A percentile compares a stretch with the other conserved stretches of the same genome.
Conservation (phyloP, 2,888 invertebrate species). For the Amitus sp. region DNA sequence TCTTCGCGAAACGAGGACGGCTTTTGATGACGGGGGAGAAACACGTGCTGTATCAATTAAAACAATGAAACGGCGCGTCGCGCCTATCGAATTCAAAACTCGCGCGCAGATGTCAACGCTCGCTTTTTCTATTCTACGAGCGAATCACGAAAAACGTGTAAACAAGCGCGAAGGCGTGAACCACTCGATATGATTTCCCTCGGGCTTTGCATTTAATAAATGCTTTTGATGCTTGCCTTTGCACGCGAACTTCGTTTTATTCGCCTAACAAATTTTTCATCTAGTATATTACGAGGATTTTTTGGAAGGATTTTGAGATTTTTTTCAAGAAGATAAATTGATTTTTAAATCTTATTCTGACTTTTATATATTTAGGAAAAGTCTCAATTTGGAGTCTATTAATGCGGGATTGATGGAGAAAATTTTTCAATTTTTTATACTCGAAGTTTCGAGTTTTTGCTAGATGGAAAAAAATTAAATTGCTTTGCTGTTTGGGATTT, state of each 20-base stretch:
- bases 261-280: background rate
- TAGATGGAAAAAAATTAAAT: too few relatives aligned
- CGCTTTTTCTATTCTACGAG: constrained; percentile 24
- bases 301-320: too few relatives aligned
- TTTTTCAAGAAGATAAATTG: too few relatives aligned
- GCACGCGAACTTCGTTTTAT: background rate
- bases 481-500: too few relatives aligned
- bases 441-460: too few relatives aligned
- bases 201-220: constrained; percentile 5
- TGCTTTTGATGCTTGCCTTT: background rate
- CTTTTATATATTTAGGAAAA: too few relatives aligned
- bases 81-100: constrained; percentile 43
- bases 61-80: constrained; percentile 52
- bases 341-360: too few relatives aligned
- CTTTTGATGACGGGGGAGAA: constrained; percentile 41
- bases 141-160: constrained; percentile 29
- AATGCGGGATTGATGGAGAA: too few relatives aligned
- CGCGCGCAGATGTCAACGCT: constrained; percentile 43
- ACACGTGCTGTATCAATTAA: constrained; percentile 58
- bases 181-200: constrained; percentile 11
- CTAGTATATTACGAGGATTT: too few relatives aligned
- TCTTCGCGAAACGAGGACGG: constrained; percentile 42
- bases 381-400: too few relatives aligned
- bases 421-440: too few relatives aligned
- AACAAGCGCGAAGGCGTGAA: constrained; percentile 26